Evolutionary conservation across 1,140 invertebrate species (phyloP), one percentile per base, ranked within the genome.

Genomic region (Microplitis demolitor): DNA sequence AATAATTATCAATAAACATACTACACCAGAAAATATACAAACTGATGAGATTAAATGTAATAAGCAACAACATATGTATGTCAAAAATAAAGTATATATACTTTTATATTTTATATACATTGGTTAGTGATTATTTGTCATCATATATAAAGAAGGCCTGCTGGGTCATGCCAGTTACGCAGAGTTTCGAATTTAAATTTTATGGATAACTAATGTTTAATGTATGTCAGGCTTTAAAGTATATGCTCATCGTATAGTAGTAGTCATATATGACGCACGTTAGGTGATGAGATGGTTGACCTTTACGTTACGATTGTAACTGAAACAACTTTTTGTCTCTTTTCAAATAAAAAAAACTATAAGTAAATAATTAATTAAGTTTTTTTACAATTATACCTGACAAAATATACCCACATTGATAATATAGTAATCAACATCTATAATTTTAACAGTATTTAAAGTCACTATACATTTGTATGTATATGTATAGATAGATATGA

Each of bases 101-200:
- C 13, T 31, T 4, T 61, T 13, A 33, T 33, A 33, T 16, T 6
- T 16, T 16, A 51, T 51, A n/a, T 51, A 51, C 13, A n/a, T n/a
- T n/a, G n/a, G n/a, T n/a, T n/a, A n/a, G n/a, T n/a, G n/a, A n/a
- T 51, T n/a, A n/a, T 51, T 51, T n/a, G 45, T 51, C 45, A n/a
- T 51, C 6, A 9, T 1, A n/a, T n/a, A 51, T n/a, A 45, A 9
- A 45, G 39, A 45, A 45, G 6, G n/a, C 39, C 39, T 45, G 39
- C 24, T 64, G n/a, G n/a, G 6, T 64, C 62, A 39, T 39, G 11
- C 62, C 37, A 64, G 8, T 39, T 35, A n/a, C 62, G 33, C 33
- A 56, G n/a, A 16, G 53, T 56, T n/a, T 56, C 53, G 45, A 56
- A 56, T 56, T 64, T 13, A 39, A 64, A 39, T 64, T 64, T 64